Conservation (phyloP, 2,797 vertebrate species). For the Dendrocincla tyrannina region DNA sequence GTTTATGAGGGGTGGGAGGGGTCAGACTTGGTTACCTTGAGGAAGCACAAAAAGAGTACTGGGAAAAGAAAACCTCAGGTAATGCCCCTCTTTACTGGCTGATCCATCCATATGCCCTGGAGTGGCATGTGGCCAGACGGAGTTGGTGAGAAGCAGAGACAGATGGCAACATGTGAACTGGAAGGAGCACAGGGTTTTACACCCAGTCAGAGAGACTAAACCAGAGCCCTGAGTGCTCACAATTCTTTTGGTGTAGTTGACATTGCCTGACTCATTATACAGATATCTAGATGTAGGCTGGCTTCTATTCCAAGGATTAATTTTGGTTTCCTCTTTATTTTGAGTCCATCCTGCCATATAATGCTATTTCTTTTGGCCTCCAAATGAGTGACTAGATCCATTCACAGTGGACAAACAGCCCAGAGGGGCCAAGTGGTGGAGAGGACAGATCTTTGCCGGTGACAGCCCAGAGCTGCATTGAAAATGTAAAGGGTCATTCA, state of each 20-base stretch:
- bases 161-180: conserved; percentile 62
- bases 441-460: neutral
- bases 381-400: neutral
- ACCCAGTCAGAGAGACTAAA: conserved; percentile 26
- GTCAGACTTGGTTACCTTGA: neutral
- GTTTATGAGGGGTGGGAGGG: neutral
- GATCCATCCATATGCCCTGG: neutral
- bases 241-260: neutral
- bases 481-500: neutral
- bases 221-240: neutral
- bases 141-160: conserved; percentile 36
- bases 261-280: neutral
- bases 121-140: neutral
- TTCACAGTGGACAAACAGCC: neutral
- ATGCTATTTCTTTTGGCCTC: neutral
- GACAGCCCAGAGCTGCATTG: neutral
- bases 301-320: neutral
- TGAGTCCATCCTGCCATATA: neutral
- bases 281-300: neutral
- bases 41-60: neutral
- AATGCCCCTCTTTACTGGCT: neutral
- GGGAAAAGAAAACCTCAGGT: neutral
- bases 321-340: neutral
- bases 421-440: neutral
- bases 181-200: conserved; percentile 41